Base-by-base conservation (phyloP, 2,888 invertebrate species). In the Netelia virgata region DNA sequence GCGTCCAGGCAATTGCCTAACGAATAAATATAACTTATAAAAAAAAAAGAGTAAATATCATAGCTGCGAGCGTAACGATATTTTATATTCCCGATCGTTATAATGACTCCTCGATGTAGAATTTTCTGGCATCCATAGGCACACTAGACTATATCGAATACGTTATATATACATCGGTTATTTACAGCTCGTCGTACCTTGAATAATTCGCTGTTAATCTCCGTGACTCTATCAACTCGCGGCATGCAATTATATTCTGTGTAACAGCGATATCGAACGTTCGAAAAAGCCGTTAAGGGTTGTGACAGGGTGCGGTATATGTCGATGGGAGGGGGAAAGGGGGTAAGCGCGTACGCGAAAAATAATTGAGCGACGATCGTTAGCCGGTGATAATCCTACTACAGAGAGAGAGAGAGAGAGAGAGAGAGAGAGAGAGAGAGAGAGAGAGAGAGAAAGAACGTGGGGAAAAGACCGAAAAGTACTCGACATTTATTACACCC, bases 401-500 rank as follows among this genome's bases (percentile, higher is more conserved):
- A 82, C 74, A 70, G 16, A 66, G 53, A 20, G 78, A 23, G 55
- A 64, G 59, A 18, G 68, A 61, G 64, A 83, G 79, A 79, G 66
- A 74, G 36, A 14, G 66, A n/a, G n/a, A n/a, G n/a, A n/a, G n/a
- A n/a, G n/a, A n/a, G n/a, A n/a, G n/a, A n/a, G n/a, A 70, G 16
- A 66, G 53, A 20, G 78, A 23, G 55, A 64, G 59, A 18, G 68
- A 61, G 64, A 83, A 75, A 79, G 66, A n/a, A 36, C 11, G 66
- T 47, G 59, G 18, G 68, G 20, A 50, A 47, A 28, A 43, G 23
- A 61, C 23, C 9, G 64, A 77, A 74, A 74, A 57, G 75, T 86
- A 86, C 89, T 88, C 88, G 90, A 90, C 88, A 87, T 91, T 91
- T 90, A 90, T 90, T 91, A 87, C 87, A 86, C 76, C 78, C 81